These are phyloP conservation scores for Tenodera sinensis DNA, from an alignment of 2,888 invertebrate species.

Conservation along the genomic window DNA sequence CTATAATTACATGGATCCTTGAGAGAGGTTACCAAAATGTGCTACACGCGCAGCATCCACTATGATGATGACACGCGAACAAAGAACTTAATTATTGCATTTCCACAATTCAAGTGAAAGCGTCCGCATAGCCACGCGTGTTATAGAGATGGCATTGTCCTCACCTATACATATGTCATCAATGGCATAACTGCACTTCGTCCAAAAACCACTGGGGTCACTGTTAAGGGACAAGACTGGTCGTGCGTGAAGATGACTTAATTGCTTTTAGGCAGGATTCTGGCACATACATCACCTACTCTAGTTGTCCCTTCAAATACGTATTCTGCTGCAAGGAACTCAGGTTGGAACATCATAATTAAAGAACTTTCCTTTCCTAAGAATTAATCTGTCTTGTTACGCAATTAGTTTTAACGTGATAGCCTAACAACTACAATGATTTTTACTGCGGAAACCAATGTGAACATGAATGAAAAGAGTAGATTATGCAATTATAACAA, in stretches of 20 bases:
- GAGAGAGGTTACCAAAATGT: neutral
- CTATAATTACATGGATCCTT: neutral
- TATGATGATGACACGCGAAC: neutral
- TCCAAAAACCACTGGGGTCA: neutral
- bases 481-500: too few species aligned
- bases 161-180: neutral
- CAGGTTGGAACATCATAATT: too few species aligned
- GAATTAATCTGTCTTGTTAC: too few species aligned
- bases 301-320: too few species aligned
- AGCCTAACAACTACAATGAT: too few species aligned
- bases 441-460: too few species aligned
- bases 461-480: too few species aligned
- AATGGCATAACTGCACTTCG: neutral
- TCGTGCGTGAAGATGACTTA: neutral
- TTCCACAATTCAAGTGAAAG: neutral
- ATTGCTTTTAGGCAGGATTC: neutral
- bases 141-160: neutral
- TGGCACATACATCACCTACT: neutral
- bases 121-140: neutral
- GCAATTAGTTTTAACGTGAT: too few species aligned
- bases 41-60: neutral
- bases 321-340: too few species aligned
- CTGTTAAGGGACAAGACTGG: neutral
- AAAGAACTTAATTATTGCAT: neutral
- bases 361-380: too few species aligned